phyloP scores from a whole-genome alignment of 2,113 vertebrate species.

The Indicator maculatus region DNA sequence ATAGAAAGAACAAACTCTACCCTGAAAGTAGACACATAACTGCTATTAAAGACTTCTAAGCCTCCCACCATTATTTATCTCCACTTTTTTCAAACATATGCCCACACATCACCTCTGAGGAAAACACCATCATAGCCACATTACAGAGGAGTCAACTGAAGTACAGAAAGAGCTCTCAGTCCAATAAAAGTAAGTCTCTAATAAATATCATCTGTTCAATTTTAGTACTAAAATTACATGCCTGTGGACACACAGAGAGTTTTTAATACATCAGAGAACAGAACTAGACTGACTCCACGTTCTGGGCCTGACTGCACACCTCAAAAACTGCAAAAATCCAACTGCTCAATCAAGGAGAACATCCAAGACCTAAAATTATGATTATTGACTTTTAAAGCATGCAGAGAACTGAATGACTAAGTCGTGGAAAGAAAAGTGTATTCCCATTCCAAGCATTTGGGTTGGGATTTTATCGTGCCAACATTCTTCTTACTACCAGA shows the following conservation, averaged over 20 bases:
- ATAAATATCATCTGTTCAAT: neutral
- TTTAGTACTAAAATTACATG: neutral
- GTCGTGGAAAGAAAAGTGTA: neutral
- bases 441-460: neutral
- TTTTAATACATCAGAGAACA: neutral
- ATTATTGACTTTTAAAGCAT: neutral
- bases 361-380: neutral
- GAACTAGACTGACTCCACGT: neutral
- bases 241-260: neutral
- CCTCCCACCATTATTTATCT: neutral
- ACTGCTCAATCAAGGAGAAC: neutral
- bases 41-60: neutral
- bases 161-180: neutral
- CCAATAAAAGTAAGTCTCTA: neutral
- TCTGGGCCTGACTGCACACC: neutral
- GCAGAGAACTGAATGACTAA: neutral
- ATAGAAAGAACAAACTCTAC: neutral
- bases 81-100: neutral
- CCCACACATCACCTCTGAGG: neutral
- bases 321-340: neutral
- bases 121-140: neutral
- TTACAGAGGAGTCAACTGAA: neutral
- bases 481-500: neutral
- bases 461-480: slow-evolving; percentile 14
- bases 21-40: neutral